Conservation (phyloP, 2,888 invertebrate genomes). For the Hirtodrosophila histrioides region DNA sequence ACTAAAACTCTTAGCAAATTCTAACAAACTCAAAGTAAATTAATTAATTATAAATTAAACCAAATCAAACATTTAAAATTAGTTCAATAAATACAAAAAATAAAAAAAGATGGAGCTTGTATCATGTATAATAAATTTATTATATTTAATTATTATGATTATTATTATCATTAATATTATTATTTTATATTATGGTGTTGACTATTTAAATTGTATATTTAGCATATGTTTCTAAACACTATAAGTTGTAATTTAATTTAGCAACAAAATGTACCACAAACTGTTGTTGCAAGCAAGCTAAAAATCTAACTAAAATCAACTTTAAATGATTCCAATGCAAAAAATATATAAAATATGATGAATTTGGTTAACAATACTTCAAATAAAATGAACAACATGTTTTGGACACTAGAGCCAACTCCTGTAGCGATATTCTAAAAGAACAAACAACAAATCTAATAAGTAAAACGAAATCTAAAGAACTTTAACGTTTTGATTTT, state of each 20-base stretch:
- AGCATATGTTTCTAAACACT: slow-evolving; percentile 56
- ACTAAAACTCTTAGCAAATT: slow-evolving; percentile 69
- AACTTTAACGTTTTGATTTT: slow-evolving; percentile 61
- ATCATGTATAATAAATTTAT: slow-evolving; percentile 74
- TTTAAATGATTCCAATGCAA: slow-evolving; percentile 43
- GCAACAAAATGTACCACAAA: slow-evolving; percentile 19
- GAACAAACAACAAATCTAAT: slow-evolving; percentile 41
- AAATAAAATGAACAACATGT: slow-evolving; percentile 24
- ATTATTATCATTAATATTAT: slow-evolving; percentile 48
- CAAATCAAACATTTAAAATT: slow-evolving; percentile 75
- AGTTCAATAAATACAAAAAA: slow-evolving; percentile 52
- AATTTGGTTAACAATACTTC: slow-evolving; percentile 53
- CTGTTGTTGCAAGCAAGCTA: slow-evolving; percentile 19
- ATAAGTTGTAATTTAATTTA: slow-evolving; percentile 52
- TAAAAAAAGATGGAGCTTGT: slow-evolving; percentile 62
- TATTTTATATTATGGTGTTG: slow-evolving; percentile 53
- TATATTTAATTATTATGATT: slow-evolving; percentile 53
- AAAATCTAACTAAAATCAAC: slow-evolving; percentile 29
- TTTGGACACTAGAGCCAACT: slow-evolving; percentile 61
- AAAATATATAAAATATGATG: slow-evolving; percentile 38
- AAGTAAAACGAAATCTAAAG: slow-evolving; percentile 34
- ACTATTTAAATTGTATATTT: slow-evolving; percentile 54
- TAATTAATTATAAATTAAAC: slow-evolving; percentile 69
- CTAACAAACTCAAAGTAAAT: slow-evolving; percentile 72
- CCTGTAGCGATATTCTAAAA: slow-evolving; percentile 75